phyloP scores from a whole-genome alignment of 2,888 invertebrate species.

The Adelphocoris suturalis region DNA sequence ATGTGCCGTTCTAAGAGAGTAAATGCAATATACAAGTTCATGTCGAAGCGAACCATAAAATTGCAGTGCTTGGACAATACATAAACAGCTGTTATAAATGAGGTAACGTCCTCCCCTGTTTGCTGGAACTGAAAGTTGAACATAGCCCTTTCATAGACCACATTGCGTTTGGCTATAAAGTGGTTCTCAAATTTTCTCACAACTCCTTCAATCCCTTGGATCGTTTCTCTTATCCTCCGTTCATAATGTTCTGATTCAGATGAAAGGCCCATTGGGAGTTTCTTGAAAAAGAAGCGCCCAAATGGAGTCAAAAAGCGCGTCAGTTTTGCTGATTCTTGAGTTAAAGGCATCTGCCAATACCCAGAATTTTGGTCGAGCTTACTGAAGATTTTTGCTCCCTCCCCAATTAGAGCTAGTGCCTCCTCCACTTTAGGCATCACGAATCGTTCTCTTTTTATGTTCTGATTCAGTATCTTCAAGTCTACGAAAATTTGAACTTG shows the following conservation, averaged over 20 bases:
- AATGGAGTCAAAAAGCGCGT: conserved; percentile 74
- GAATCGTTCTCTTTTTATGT: conserved; percentile 19
- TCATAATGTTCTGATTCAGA: conserved; percentile 70
- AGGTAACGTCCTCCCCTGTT: no score
- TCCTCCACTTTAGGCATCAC: conserved; percentile 67
- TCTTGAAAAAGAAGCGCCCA: conserved; percentile 72
- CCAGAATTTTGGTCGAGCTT: conserved; percentile 76
- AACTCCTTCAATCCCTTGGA: conserved; percentile 68
- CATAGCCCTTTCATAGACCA: no score
- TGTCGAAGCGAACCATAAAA: no score
- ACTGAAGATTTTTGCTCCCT: conserved; percentile 73
- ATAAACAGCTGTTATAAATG: no score
- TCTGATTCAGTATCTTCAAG: conserved; percentile 39
- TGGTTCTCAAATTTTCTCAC: no score
- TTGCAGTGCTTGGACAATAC: no score
- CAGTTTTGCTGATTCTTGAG: conserved; percentile 68
- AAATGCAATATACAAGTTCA: no score
- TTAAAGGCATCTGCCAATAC: conserved; percentile 76
- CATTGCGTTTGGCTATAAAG: no score
- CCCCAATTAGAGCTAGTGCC: conserved; percentile 74
- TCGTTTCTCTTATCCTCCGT: conserved; percentile 23
- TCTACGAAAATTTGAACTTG: conserved; percentile 57
- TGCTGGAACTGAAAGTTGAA: no score
- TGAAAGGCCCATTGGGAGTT: conserved; percentile 75
- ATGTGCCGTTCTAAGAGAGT: no score